Evolutionary conservation across 2,113 vertebrate genomes (phyloP), one percentile per base, ranked within the genome.

Genomic region (Orientallactaga bullata): DNA sequence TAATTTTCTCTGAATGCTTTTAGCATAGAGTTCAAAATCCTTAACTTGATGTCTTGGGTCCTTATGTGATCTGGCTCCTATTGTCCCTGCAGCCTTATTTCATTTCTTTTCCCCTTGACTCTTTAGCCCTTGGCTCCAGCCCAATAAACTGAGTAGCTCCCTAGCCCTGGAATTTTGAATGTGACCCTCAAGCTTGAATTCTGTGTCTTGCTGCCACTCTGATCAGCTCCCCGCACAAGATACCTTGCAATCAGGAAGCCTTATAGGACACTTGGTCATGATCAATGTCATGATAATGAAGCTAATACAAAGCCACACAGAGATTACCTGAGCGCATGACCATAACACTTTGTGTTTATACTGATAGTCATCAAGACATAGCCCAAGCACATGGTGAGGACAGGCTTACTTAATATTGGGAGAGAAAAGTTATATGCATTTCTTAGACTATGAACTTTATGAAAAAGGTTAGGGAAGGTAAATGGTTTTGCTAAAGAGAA

Each of bases 351-450:
- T 32, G 73, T 23, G 61, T 37, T 79, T 21, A 12, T 28, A 81
- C 68, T 35, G 4, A 17, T 2, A 35, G 77, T 51, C 7, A 9
- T 39, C 39, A 16, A 58, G 66, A 35, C 55, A 26, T 5, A n/a
- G 32, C 15, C 26, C 30, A 7, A 10, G 8, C 7, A 1, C 2
- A 5, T 3, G 3, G 20, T 16, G 72, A 10, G n/a, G 15, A 2
- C 1, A 17, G 7, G 16, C 26, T 32, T 32, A 16, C 35, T n/a
- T 69, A 61, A 15, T 20, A 15, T 21, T 13, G 4, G 23, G 51
- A n/a, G 23, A 51, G 58, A 28, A 23, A 20, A 37, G 58, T 9
- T 23, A 8, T 23, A 9, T 26, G 55, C 7, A 4, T 7, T 30
- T 32, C 42, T 81, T 20, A 1, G 30, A 15, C 47, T 58, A 0